Evolutionary conservation across 2,888 invertebrate genomes (phyloP).

Genomic region (Anoplius nigerrimus): DNA sequence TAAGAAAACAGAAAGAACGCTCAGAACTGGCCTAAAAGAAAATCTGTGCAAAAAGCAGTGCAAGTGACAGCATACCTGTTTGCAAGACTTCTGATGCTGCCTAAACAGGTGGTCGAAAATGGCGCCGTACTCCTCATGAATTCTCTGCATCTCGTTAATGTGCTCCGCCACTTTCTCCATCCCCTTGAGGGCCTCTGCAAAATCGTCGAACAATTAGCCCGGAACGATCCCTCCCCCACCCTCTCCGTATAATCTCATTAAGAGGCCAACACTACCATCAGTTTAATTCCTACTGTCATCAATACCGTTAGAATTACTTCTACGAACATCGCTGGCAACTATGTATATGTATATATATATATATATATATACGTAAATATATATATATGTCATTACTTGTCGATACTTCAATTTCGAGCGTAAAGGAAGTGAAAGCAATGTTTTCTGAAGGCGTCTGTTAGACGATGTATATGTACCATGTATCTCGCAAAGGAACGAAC

Average conservation of each 20-base stretch:
- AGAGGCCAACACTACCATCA: not conserved
- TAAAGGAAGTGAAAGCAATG: too few relatives aligned
- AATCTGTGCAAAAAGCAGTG: not conserved
- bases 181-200: conserved; percentile 94
- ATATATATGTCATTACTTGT: too few relatives aligned
- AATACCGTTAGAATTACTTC: not conserved
- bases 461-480: too few relatives aligned
- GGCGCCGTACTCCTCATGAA: conserved; percentile 99
- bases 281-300: not conserved
- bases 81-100: conserved; percentile 96
- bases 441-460: too few relatives aligned
- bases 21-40: too few relatives aligned
- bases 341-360: too few relatives aligned
- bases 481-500: too few relatives aligned
- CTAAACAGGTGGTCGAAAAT: conserved; percentile 98
- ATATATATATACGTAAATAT: too few relatives aligned
- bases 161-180: conserved; percentile 99
- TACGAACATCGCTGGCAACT: too few relatives aligned
- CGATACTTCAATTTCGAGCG: too few relatives aligned
- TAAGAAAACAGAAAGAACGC: too few relatives aligned
- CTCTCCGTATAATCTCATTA: conserved; percentile 16
- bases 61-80: conserved; percentile 79
- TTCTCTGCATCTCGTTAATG: conserved; percentile 99
- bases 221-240: conserved; percentile 33
- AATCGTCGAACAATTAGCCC: too few relatives aligned